These are phyloP conservation scores for Archilochus colubris DNA, from an alignment of 2,113 vertebrate genomes.

Conservation along the genomic window DNA sequence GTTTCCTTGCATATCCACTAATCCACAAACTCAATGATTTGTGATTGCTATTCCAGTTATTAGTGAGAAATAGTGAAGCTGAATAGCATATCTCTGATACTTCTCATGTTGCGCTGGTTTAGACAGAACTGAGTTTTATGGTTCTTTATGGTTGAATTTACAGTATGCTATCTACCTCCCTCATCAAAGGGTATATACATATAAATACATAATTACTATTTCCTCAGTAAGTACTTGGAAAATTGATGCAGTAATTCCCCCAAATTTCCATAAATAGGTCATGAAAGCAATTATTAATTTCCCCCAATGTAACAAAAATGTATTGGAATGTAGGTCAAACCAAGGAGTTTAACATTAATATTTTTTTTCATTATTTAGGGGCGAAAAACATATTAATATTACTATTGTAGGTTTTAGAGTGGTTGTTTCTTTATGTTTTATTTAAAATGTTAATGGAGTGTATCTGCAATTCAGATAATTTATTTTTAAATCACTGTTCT, in stretches of 20 bases:
- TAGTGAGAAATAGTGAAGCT: not conserved
- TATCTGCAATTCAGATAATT: constrained; percentile 79
- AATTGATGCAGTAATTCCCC: not conserved
- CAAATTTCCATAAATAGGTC: not conserved
- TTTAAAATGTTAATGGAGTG: constrained; percentile 82
- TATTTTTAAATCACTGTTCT: constrained; percentile 76
- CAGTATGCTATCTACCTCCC: not conserved
- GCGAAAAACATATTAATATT: not conserved
- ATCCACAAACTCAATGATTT: not conserved
- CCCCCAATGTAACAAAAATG: not conserved
- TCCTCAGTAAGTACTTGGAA: not conserved
- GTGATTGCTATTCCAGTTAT: not conserved
- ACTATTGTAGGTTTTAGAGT: constrained; percentile 26
- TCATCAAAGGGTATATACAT: not conserved
- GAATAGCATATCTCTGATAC: not conserved
- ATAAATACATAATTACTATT: constrained; percentile 3
- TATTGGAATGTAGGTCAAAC: not conserved
- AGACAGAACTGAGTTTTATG: not conserved
- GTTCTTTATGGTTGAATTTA: constrained; percentile 6
- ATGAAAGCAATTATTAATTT: not conserved
- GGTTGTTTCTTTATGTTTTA: constrained; percentile 80
- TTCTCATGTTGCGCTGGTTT: not conserved
- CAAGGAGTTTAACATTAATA: not conserved
- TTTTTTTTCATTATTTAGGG: not conserved
- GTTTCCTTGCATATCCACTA: not conserved